Base-by-base conservation (phyloP, 1,140 invertebrate genomes). In the Drosophila bocki region DNA sequence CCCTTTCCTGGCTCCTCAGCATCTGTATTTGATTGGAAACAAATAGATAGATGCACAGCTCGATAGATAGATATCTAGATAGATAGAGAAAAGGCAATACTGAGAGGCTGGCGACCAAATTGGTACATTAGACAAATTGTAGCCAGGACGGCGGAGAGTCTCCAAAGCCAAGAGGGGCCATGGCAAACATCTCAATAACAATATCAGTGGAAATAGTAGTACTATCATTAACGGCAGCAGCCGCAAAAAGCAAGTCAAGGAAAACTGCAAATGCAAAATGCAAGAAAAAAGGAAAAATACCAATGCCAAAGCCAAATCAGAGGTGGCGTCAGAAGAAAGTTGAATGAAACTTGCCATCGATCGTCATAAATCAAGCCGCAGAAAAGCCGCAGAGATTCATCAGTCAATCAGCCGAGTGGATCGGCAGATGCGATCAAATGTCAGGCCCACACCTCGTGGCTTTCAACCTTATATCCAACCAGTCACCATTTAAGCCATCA, bases 41-140 rank as follows among this genome's bases (percentile, higher is more conserved):
- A 29, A 19, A 67, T 50, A 67, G 45, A 19, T 39, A 69, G 22
- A 39, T 11, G 9, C 19, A 45, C 29, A 15, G 11, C 12, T 26
- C 22, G 22, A 26, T 19, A 54, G 60, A 13, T 17, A 45, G 37
- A 64, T 13, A 8, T 12, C 19, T n/a, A 15, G 15, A 58, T 13
- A 13, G 15, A 7, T 22, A 17, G 60, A 8, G 37, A 29, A 64
- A 29, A 48, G 47, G 50, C 42, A 47, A 62, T 44, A 59, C 68
- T 29, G 26, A 47, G 56, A 62, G 60, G 69, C 53, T 71, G 65
- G 82, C 82, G 41, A 80, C 57, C 75, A 88, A 90, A 90, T 85
- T 90, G 85, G 85, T 78, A 90, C 85, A 90, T 90, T 90, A 90
- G 78, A 90, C 85, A 90, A 90, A 90, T 90, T 85, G 85, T 76